Conservation (phyloP, 1,140 invertebrate genomes). For the Cryptotermes secundus region DNA sequence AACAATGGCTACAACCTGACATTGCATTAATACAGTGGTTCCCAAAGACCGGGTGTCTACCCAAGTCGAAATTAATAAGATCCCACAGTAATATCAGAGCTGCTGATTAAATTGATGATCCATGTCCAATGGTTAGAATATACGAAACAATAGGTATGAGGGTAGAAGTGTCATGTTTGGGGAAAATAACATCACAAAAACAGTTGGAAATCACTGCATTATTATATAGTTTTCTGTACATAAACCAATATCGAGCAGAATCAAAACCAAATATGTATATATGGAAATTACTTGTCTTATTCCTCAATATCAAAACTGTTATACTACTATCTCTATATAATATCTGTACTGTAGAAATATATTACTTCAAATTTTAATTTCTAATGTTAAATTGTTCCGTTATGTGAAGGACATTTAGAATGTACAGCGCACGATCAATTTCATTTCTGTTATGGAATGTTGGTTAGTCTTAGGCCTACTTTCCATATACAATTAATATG, state of each 20-base stretch:
- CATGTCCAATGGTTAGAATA: too few species aligned
- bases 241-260: background rate
- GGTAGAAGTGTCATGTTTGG: too few species aligned
- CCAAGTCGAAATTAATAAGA: too few species aligned
- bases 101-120: too few species aligned
- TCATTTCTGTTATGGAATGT: background rate
- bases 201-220: too few species aligned
- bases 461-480: background rate
- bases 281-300: background rate
- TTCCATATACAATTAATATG: background rate
- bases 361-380: background rate
- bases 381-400: background rate
- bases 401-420: background rate
- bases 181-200: too few species aligned
- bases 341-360: background rate
- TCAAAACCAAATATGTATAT: background rate
- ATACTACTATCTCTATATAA: background rate
- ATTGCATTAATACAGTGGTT: background rate
- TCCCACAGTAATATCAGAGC: too few species aligned
- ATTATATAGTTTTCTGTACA: background rate
- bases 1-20: background rate
- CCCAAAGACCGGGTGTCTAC: too few species aligned
- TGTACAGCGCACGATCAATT: background rate
- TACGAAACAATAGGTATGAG: too few species aligned
- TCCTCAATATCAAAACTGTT: background rate